Evolutionary conservation across 2,888 invertebrate species (phyloP).

Genomic region (Antheraea assamensis): DNA sequence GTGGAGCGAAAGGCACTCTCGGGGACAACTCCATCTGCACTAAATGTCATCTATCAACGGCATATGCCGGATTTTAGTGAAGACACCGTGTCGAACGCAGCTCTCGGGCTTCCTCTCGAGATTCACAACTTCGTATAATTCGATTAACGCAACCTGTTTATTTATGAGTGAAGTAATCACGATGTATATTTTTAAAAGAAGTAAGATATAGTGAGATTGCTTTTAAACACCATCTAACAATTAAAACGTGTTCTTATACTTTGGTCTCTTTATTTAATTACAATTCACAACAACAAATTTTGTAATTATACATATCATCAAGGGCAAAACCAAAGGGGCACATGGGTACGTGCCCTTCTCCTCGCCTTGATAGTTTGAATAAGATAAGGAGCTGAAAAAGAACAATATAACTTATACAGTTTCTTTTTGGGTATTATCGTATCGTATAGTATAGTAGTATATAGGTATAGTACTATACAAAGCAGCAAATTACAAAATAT

Average conservation of each 20-base stretch:
- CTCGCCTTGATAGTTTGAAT: too few species aligned
- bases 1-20: conserved; percentile 69
- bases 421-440: too few species aligned
- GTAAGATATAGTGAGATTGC: not conserved
- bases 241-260: not conserved
- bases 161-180: not conserved
- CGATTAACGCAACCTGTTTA: not conserved
- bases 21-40: conserved; percentile 74
- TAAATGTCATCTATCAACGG: conserved; percentile 73
- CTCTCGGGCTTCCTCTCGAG: conserved; percentile 62
- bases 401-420: too few species aligned
- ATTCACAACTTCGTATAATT: conserved; percentile 34
- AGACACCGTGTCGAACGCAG: conserved; percentile 59
- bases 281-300: too few species aligned
- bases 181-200: not conserved
- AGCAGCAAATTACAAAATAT: too few species aligned
- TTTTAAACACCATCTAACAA: not conserved
- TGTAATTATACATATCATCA: too few species aligned
- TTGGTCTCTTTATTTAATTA: too few species aligned
- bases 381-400: too few species aligned
- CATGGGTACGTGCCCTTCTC: too few species aligned
- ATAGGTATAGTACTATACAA: too few species aligned
- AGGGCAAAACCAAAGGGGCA: too few species aligned
- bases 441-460: too few species aligned
- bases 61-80: conserved; percentile 63